phyloP scores from a whole-genome alignment of 2,113 vertebrate species.

The Poicephalus gulielmi region DNA sequence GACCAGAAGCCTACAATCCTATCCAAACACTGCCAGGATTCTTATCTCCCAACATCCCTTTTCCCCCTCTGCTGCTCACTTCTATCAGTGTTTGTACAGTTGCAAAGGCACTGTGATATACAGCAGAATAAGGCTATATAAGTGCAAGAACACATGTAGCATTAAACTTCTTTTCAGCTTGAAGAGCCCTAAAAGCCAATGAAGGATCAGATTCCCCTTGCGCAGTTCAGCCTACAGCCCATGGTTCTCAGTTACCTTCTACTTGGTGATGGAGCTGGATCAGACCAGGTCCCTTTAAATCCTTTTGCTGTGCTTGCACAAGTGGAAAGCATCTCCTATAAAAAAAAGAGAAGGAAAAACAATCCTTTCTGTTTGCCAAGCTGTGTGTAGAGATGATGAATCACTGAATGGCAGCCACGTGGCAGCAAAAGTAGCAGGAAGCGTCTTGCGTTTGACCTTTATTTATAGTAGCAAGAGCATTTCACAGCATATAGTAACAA shows the following conservation, averaged over 20 bases:
- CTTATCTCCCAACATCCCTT: background rate
- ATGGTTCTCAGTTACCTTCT: background rate
- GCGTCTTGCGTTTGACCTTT: slow-evolving; percentile 57
- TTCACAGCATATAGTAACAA: background rate
- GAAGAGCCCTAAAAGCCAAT: background rate
- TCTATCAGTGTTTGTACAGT: background rate
- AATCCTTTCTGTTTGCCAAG: slow-evolving; percentile 38
- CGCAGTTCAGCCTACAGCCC: background rate
- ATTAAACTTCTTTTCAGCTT: background rate
- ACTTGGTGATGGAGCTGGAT: background rate
- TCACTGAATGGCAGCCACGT: slow-evolving; percentile 63
- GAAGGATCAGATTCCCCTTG: background rate
- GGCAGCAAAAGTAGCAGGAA: slow-evolving; percentile 67
- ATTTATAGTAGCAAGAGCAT: slow-evolving; percentile 21
- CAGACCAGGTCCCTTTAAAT: slow-evolving; percentile 36
- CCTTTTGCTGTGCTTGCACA: slow-evolving; percentile 47
- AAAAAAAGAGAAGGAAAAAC: background rate
- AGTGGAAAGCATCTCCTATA: slow-evolving; percentile 33
- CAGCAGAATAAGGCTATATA: background rate
- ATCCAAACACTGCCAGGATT: background rate
- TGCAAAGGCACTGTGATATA: background rate
- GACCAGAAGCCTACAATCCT: background rate
- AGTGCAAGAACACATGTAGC: fast-evolving
- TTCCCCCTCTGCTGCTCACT: background rate
- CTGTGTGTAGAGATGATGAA: slow-evolving; percentile 52